Conservation (phyloP, 2,797 vertebrate genomes). For the Ateles fusciceps region DNA sequence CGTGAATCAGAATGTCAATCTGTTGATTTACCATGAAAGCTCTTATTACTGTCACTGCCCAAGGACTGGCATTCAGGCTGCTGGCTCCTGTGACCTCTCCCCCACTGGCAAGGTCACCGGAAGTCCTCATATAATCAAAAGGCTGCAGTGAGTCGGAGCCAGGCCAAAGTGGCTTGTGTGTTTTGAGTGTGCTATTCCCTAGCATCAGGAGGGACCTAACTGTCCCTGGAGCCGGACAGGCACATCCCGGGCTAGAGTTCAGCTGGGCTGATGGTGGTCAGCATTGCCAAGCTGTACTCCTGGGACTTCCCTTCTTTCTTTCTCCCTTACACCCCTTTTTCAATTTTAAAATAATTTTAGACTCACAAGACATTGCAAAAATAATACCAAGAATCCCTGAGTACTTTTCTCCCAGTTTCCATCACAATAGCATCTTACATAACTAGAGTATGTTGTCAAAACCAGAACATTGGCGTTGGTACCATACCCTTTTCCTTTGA, state of each 20-base stretch:
- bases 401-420: background rate
- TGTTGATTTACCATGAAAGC: background rate
- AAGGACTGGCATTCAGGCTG: background rate
- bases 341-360: slow-evolving; percentile 22
- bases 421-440: background rate
- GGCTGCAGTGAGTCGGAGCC: background rate
- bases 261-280: background rate
- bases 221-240: background rate
- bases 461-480: background rate
- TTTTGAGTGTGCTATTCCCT: background rate
- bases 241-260: no score
- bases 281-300: background rate
- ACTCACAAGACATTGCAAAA: slow-evolving; percentile 8
- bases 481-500: background rate
- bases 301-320: background rate
- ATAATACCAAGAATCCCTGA: background rate
- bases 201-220: background rate
- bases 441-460: background rate
- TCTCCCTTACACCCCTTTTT: background rate
- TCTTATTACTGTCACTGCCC: background rate
- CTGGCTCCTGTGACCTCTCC: background rate
- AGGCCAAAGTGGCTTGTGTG: background rate
- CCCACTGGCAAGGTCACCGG: background rate
- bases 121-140: background rate
- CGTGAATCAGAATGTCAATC: background rate